Base-by-base conservation (phyloP, 2,888 invertebrate genomes). In the Caenorhabditis uteleia region DNA sequence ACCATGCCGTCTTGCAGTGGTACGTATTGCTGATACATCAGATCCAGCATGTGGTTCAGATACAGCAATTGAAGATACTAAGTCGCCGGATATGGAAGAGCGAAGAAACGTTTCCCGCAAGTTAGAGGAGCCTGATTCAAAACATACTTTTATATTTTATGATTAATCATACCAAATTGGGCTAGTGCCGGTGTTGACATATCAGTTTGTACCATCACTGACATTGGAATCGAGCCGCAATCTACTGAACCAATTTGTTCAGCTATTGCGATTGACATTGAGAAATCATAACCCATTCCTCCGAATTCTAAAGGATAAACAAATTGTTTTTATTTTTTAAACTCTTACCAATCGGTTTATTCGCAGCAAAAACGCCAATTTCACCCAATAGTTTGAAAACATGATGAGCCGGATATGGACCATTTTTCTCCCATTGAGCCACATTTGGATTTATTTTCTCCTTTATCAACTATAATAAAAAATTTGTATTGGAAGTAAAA, bases 101-200 rank as follows among this genome's bases (percentile, higher is more conserved):
- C 75, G 82, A 8, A 87, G 77, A 73, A 85, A 87, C 62, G 86
- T 83, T 47, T 80, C 71, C 74, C 86, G 86, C 57, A 87, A 76
- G 36, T 84, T 77, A 48, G 87, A 86, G 6, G 74, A 69, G 8
- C 75, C 48, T 54, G 44, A 26, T 39, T 29, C 3, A 20, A 16
- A 34, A n/a, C n/a, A n/a, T 26, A 6, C 1, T 48, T 36, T 23
- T 23, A 44, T n/a, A n/a, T n/a, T 50, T 49, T 25, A 54, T 50
- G 5, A 26, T 60, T n/a, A n/a, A n/a, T n/a, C n/a, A n/a, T n/a
- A n/a, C n/a, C 78, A 39, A 66, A 78, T 83, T 80, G 84, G 31
- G 85, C 83, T 16, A 88, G 78, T 12, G 87, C 87, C 20, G 87
- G 87, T 21, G 87, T 87, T 4, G 87, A 84, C 86, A 87, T 87